A percentile compares a stretch with the other conserved stretches of the same genome.
Conservation (phyloP, 2,113 vertebrate species). For the Takifugu flavidus region DNA sequence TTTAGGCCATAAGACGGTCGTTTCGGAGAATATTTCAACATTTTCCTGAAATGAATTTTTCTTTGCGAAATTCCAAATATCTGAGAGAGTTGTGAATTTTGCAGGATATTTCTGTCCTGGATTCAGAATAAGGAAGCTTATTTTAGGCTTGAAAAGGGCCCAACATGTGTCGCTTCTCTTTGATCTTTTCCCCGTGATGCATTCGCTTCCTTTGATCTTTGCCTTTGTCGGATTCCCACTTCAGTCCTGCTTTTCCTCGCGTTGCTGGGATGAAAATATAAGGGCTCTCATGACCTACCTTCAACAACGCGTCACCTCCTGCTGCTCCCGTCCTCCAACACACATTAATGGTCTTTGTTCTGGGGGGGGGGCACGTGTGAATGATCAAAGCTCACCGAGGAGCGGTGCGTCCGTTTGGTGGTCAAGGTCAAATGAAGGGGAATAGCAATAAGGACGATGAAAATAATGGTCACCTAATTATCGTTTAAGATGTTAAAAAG, state of each 20-base stretch:
- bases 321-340: slow-evolving; percentile 45
- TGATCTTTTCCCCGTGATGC: no score
- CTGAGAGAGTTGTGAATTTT: no score
- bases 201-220: neutral
- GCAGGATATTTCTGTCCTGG: neutral
- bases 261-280: slow-evolving; percentile 63
- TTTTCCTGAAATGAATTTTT: no score
- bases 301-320: slow-evolving; percentile 58
- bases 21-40: no score
- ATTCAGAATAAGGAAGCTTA: neutral
- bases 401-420: no score
- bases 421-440: slow-evolving; percentile 9
- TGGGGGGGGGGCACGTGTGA: neutral
- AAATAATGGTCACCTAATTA: slow-evolving; percentile 65
- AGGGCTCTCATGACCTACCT: slow-evolving; percentile 72
- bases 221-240: neutral
- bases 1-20: no score
- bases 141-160: neutral
- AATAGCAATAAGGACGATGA: slow-evolving; percentile 78
- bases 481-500: slow-evolving; percentile 67
- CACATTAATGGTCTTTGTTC: slow-evolving; percentile 15
- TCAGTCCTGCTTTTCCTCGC: slow-evolving; percentile 44
- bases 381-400: neutral
- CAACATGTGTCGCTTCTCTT: no score
- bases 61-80: neutral